A percentile compares a stretch with the other conserved stretches of the same genome.
Evolutionary conservation across 2,113 vertebrate genomes (phyloP).

Genomic region (Pomatostomus ruficeps): DNA sequence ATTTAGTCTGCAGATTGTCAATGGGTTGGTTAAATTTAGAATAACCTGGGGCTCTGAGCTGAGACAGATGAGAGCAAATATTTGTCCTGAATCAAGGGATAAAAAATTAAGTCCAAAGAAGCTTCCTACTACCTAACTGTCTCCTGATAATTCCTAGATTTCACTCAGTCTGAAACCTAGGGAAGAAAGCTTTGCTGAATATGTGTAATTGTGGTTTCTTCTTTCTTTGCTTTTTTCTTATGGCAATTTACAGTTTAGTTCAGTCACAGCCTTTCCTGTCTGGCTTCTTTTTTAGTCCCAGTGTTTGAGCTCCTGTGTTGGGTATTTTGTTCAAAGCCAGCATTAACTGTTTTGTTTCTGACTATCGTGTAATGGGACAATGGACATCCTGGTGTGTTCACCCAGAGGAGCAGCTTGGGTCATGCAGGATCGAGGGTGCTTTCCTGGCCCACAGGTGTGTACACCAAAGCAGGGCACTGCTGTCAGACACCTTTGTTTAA

Average conservation of each 20-base stretch:
- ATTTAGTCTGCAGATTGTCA: neutral
- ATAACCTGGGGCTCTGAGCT: neutral
- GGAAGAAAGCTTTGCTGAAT: neutral
- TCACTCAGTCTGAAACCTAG: neutral
- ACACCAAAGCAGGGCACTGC: no score
- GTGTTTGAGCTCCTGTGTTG: neutral
- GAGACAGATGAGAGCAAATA: neutral
- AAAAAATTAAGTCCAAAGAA: neutral
- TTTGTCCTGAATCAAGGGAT: neutral
- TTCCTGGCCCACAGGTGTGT: neutral
- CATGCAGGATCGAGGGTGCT: rapidly evolving
- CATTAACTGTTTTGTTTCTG: neutral
- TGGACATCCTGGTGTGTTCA: neutral
- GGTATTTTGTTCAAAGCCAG: neutral
- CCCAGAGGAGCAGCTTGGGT: neutral
- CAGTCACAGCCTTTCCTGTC: neutral
- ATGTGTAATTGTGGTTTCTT: neutral
- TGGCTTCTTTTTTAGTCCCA: neutral
- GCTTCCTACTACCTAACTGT: neutral
- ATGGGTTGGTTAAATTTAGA: neutral
- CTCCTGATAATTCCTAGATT: neutral
- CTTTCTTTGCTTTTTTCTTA: neutral
- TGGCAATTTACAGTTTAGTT: neutral
- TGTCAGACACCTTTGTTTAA: neutral
- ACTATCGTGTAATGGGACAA: neutral